Percentiles rank a stretch among this genome's conserved stretches.
Conservation (phyloP, 2,113 vertebrate species). For the Ptilonorhynchus violaceus region DNA sequence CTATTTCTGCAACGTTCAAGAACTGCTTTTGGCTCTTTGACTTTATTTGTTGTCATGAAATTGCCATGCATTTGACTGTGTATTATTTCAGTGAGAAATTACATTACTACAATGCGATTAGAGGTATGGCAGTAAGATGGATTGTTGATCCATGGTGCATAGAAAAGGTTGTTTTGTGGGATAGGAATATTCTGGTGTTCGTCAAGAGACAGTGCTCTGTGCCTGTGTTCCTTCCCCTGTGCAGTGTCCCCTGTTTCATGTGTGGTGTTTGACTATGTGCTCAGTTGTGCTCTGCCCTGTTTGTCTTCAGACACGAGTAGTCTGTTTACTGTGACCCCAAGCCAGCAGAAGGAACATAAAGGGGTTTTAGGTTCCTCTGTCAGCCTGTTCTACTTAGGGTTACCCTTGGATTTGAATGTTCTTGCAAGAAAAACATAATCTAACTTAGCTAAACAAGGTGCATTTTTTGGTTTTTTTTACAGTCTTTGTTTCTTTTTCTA, state of each 20-base stretch:
- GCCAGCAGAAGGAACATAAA: not conserved
- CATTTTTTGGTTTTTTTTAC: not conserved
- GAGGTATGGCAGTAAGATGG: not conserved
- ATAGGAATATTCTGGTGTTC: not conserved
- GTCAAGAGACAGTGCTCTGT: not conserved
- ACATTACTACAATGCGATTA: not conserved
- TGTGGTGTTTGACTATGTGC: not conserved
- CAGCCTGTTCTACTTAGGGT: not conserved
- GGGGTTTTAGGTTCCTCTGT: not conserved
- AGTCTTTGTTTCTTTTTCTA: not conserved
- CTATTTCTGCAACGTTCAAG: conserved; percentile 1
- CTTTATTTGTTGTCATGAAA: conserved; percentile 13
- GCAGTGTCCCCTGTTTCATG: not conserved
- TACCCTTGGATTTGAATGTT: not conserved
- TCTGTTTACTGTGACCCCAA: not conserved
- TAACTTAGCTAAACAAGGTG: not conserved
- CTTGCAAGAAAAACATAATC: not conserved
- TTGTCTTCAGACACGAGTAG: not conserved
- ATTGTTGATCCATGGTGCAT: not conserved
- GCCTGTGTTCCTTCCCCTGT: not conserved
- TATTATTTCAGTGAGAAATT: not conserved
- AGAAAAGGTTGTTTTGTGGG: not conserved
- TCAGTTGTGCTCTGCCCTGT: not conserved
- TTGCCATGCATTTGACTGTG: not conserved
- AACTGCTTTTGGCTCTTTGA: conserved; percentile 16